Base-by-base conservation (phyloP, 2,113 vertebrate species). In the Probosciger aterrimus region DNA sequence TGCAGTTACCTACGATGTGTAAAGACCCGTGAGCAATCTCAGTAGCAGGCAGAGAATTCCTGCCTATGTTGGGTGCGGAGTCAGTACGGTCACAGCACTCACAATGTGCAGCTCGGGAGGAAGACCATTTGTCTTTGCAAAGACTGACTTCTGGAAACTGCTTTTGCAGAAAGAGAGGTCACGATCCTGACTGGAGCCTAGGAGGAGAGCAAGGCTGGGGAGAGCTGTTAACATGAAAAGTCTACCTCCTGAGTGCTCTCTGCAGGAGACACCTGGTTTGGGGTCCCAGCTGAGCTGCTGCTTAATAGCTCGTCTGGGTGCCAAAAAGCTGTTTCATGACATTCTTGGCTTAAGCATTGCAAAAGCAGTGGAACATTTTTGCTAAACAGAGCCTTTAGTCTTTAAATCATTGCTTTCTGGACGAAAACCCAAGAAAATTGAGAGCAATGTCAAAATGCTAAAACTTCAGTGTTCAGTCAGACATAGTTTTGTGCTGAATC, bases 301-400 rank as follows among this genome's bases (percentile, higher is more conserved):
- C 81, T 96, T 92, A 96, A 96, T 96, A 89, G 88, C 59, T 93
- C 28, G 11, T 85, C 67, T 91, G 91, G 83, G 94, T 91, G 86
- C 96, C 95, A 97, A 94, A 95, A 95, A 91, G 41, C 49, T 80
- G 84, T 96, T 97, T 88, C 93, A 39, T 80, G 70, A 92, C 92
- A 62, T 96, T 92, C 88, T 95, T 96, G 94, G 91, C 93, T 92
- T 82, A 62, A 75, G 37, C 53, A 46, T 57, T 89, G 83, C 86
- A 93, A 95, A 95, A 95, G 88, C 86, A 93, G 65, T 85, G 91
- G 93, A 96, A 96, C 91, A 77, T 96, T 97, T 95, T 82, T 95
- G 70, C 81, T 94, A 79, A 90, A 93, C 82, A 94, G 92, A 96
- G 83, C 53, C 57, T 67, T 96, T 85, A 95, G 77, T 93, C 81